A percentile compares a stretch with the other conserved stretches of the same genome.
phyloP scores from a whole-genome alignment of 2,113 vertebrate genomes.

The Ochotona princeps region DNA sequence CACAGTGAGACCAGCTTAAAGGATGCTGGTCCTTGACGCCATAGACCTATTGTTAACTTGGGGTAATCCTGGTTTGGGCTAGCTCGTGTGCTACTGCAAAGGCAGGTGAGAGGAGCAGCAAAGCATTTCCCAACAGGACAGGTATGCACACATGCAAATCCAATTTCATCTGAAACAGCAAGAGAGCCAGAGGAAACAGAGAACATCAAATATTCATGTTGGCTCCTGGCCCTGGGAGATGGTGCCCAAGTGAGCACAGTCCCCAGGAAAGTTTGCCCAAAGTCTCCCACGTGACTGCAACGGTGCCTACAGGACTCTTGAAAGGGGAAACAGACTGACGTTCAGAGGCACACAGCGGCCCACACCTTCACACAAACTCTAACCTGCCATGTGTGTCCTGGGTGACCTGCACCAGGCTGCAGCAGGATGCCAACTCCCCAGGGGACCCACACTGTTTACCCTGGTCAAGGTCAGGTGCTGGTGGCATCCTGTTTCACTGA shows the following conservation, averaged over 20 bases:
- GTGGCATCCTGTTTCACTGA: not conserved
- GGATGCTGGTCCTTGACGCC: conserved; percentile 20
- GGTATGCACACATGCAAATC: not conserved
- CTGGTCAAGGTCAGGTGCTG: not conserved
- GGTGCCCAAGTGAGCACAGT: not conserved
- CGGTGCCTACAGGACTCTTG: not conserved
- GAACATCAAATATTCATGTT: not conserved
- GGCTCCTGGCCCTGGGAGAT: not conserved
- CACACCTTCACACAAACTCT: not conserved
- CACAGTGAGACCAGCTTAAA: conserved; percentile 20
- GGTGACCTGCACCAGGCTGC: not conserved
- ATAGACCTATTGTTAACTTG: conserved; percentile 54
- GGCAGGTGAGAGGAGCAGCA: conserved; percentile 48
- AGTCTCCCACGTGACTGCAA: not conserved
- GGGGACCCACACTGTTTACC: not conserved
- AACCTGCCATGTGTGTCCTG: not conserved
- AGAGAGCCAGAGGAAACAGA: conserved; percentile 37
- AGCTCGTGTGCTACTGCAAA: not conserved
- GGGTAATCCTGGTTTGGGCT: conserved; percentile 53
- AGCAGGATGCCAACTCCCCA: not conserved
- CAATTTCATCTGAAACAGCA: not conserved
- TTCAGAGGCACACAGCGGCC: not conserved
- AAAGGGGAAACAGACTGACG: not conserved
- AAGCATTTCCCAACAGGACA: conserved; percentile 8
- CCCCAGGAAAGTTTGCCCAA: not conserved